These are phyloP conservation scores for Burhinus bistriatus DNA, from an alignment of 2,113 vertebrate genomes.

Conservation along the genomic window DNA sequence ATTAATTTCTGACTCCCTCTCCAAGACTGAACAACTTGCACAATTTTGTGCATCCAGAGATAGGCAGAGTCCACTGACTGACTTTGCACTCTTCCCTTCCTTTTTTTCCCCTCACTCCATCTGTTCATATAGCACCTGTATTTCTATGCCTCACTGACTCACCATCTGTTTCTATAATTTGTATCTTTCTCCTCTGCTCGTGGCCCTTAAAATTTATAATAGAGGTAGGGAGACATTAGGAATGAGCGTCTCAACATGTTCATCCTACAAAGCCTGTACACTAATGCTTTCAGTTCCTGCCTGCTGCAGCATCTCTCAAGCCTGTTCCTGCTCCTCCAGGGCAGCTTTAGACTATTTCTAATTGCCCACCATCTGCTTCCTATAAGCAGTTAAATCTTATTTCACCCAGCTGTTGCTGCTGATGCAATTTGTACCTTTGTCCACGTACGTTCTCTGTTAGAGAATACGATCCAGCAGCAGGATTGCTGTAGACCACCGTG, in stretches of 20 bases:
- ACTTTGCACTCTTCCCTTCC: background rate
- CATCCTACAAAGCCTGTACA: slow-evolving; percentile 1
- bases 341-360: slow-evolving; percentile 26
- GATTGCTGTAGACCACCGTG: background rate
- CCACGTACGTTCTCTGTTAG: background rate
- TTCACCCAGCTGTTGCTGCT: slow-evolving; percentile 48
- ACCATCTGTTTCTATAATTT: slow-evolving; percentile 56
- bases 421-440: slow-evolving; percentile 25
- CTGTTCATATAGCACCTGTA: slow-evolving; percentile 55
- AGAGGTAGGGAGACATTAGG: background rate
- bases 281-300: background rate
- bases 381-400: slow-evolving; percentile 41
- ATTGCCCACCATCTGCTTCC: slow-evolving; percentile 38
- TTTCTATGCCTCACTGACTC: slow-evolving; percentile 38
- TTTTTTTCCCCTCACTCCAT: background rate
- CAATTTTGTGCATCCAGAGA: background rate
- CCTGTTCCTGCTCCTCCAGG: slow-evolving; percentile 15
- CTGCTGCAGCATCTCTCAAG: background rate
- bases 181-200: slow-evolving; percentile 29
- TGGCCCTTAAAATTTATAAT: slow-evolving; percentile 13
- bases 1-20: background rate
- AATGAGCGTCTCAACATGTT: slow-evolving; percentile 19
- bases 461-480: background rate
- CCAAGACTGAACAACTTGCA: background rate
- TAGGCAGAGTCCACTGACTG: background rate